Evolutionary conservation across 2,797 vertebrate genomes (phyloP).

Genomic region (Gymnoscopelus braueri): DNA sequence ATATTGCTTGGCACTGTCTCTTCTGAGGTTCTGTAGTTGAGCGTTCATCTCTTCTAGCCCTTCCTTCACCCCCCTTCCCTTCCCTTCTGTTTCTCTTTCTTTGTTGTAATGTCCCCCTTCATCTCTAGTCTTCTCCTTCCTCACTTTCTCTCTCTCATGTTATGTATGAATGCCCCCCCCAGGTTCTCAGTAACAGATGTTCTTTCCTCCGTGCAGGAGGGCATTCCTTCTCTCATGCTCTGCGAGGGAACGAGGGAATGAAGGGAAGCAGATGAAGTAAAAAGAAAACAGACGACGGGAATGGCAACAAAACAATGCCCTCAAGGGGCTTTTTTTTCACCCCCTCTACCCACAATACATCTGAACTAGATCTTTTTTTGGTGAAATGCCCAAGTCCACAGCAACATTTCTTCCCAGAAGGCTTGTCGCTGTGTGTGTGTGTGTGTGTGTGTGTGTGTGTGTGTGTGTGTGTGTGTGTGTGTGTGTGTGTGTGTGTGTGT

Average conservation of each 20-base stretch:
- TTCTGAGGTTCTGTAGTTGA: no score
- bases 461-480: conserved; percentile 2
- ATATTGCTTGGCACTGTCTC: no score
- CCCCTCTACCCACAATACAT: no score
- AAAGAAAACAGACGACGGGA: conserved; percentile 42
- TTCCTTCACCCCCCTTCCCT: no score
- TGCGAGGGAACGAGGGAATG: conserved; percentile 40
- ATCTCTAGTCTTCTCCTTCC: conserved; percentile 24
- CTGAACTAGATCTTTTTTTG: no score
- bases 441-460: conserved; percentile 19
- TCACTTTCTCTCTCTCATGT: conserved; percentile 1
- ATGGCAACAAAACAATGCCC: no score
- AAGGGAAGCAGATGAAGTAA: conserved; percentile 45
- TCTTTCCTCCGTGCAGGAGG: conserved; percentile 73
- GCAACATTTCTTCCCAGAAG: no score
- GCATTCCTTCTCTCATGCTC: conserved; percentile 66
- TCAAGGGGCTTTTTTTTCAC: no score
- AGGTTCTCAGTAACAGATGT: conserved; percentile 73
- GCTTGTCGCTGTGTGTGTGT: background rate
- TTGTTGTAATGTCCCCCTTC: conserved; percentile 4
- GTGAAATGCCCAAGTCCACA: no score
- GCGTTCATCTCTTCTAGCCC: no score
- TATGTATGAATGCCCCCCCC: conserved; percentile 33
- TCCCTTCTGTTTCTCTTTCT: no score
- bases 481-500: conserved; percentile 28